phyloP scores from a whole-genome alignment of 2,888 invertebrate species.

The Gryllus longicercus region DNA sequence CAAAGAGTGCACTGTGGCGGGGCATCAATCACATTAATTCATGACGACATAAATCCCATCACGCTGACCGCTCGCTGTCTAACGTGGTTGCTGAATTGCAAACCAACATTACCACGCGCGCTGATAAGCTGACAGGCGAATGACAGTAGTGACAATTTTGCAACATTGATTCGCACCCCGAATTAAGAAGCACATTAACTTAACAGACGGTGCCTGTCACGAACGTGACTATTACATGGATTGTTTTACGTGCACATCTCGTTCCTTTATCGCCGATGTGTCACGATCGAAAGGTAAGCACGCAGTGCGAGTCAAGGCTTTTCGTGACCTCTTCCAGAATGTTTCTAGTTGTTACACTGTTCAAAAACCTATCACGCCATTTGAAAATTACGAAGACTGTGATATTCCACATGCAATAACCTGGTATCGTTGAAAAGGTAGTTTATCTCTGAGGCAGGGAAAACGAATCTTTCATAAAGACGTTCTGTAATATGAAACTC shows the following conservation, averaged over 20 bases:
- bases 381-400: neutral
- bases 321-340: neutral
- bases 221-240: no score
- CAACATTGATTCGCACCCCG: no score
- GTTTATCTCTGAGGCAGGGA: neutral
- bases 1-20: neutral
- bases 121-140: neutral
- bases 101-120: neutral
- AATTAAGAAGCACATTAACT: no score
- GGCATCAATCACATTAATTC: constrained; percentile 9
- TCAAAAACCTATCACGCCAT: constrained; percentile 9
- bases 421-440: neutral
- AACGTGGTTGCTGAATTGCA: neutral
- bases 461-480: neutral
- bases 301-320: no score
- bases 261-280: no score
- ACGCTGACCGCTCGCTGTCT: neutral
- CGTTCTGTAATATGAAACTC: neutral
- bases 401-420: neutral
- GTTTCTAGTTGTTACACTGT: neutral
- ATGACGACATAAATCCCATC: neutral
- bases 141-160: neutral
- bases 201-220: no score
- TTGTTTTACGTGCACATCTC: no score
- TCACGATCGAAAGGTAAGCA: no score